Evolutionary conservation across 2,113 vertebrate genomes (phyloP), one percentile per base, ranked within the genome.

Genomic region (Merops nubicus): DNA sequence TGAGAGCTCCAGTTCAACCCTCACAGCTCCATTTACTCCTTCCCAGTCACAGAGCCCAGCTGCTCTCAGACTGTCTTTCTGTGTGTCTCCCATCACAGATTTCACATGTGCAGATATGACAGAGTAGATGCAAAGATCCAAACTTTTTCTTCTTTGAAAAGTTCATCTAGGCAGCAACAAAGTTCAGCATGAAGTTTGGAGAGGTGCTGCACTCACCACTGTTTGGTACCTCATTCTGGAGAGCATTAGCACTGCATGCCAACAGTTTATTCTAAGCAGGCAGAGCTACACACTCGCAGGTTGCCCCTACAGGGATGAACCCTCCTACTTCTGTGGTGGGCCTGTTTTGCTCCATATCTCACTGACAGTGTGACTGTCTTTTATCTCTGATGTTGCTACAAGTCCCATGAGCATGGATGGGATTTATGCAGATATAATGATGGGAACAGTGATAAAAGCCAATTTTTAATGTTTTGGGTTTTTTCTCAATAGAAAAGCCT

Each of bases 371-470:
- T 22, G 78, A 63, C 59, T 77, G 42, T 23, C 93, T 97, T 86
- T 94, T 26, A 91, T 69, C 64, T 72, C 6, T 8, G 31, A 18
- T 79, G 40, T 53, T 96, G 36, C 54, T 12, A 43, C 12, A 45
- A 79, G 63, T 80, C 85, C 75, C 75, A 70, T 77, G 85, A 91
- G 85, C 42, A 85, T n/a, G 4, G 4, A 9, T 84, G 59, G 69
- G 59, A 86, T 94, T 94, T 90, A 80, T n/a, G 68, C 72, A 91
- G 57, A 53, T 69, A 67, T 56, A 67, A 89, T 57, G 63, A 85
- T 38, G 50, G 86, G 91, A 91, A 85, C 51, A 69, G 15, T 94
- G 91, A 88, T 83, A 85, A 95, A 95, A 96, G 72, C 31, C 62
- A 85, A 76, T 89, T 94, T 53, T 65, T 88, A n/a, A n/a, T n/a